Conservation (phyloP, 1,140 invertebrate genomes). For the Paraescarpia echinospica region DNA sequence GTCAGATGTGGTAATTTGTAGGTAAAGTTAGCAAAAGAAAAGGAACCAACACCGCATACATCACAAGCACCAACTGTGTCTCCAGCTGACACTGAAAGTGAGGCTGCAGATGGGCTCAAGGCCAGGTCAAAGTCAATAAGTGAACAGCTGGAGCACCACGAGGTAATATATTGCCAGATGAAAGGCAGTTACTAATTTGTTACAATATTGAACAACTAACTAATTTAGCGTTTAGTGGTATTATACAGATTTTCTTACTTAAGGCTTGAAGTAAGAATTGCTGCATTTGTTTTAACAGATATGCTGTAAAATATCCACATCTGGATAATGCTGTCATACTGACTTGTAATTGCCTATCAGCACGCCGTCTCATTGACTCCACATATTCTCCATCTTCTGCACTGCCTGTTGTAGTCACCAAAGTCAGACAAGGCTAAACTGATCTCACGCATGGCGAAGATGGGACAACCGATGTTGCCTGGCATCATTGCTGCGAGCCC, state of each 20-base stretch:
- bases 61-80: background rate
- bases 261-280: no score
- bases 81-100: background rate
- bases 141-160: background rate
- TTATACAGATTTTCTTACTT: no score
- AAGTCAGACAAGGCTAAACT: conserved; percentile 55
- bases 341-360: no score
- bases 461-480: conserved; percentile 59
- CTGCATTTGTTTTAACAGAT: no score
- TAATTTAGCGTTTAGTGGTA: no score
- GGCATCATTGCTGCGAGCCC: conserved; percentile 11
- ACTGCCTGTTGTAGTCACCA: conserved; percentile 34
- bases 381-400: no score
- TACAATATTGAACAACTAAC: no score
- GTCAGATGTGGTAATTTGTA: background rate
- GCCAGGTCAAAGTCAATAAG: background rate
- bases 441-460: conserved; percentile 58
- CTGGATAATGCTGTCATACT: no score
- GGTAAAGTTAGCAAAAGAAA: background rate
- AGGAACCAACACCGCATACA: background rate
- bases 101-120: background rate
- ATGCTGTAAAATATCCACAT: no score
- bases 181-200: no score
- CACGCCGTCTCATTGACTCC: no score
- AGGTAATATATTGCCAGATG: background rate